Percentiles rank a stretch among this genome's conserved stretches.
phyloP scores from a whole-genome alignment of 2,113 vertebrate genomes.

The Corythoichthys intestinalis region DNA sequence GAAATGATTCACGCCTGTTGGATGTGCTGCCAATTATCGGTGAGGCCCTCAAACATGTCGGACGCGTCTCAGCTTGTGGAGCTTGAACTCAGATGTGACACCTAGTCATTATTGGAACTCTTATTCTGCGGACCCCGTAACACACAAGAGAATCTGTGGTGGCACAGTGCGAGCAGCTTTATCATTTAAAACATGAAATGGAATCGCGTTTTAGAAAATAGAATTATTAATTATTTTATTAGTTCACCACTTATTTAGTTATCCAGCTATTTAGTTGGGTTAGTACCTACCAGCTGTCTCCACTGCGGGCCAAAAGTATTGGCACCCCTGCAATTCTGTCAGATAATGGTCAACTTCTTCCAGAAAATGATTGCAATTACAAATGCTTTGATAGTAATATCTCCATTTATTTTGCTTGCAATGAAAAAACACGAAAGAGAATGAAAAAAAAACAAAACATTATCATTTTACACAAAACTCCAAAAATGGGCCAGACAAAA shows the following conservation, averaged over 20 bases:
- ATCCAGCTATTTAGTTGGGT: no score
- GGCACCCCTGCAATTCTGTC: no score
- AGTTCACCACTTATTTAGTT: neutral
- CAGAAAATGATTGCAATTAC: no score
- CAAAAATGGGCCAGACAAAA: no score
- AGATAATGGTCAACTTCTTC: no score
- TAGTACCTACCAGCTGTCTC: no score
- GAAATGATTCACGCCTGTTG: slow-evolving; percentile 52
- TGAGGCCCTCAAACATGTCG: slow-evolving; percentile 27
- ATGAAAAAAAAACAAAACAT: no score
- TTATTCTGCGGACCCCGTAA: neutral
- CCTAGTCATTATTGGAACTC: neutral
- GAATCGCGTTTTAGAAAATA: neutral
- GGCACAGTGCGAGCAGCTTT: neutral
- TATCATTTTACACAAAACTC: no score
- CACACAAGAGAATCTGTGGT: neutral
- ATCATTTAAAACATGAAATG: neutral
- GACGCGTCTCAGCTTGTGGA: slow-evolving; percentile 22
- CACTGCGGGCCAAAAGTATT: no score
- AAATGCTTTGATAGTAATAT: no score
- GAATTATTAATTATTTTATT: neutral
- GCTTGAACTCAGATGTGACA: slow-evolving; percentile 13
- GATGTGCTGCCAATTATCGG: slow-evolving; percentile 49
- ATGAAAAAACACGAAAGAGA: no score
- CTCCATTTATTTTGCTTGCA: no score